Evolutionary conservation across 2,888 invertebrate species (phyloP).

Genomic region (Dryadula phaetusa): DNA sequence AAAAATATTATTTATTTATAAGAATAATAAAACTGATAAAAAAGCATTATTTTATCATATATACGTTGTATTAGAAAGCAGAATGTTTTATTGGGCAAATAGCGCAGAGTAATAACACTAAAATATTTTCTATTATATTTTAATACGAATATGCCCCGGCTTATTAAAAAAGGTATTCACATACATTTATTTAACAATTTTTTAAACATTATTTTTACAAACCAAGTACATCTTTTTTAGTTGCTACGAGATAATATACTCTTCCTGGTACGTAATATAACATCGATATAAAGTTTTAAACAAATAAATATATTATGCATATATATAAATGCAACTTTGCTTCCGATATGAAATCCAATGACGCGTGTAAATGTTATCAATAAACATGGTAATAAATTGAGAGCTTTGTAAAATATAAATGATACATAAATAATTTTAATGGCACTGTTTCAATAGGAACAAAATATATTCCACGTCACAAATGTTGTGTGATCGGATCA

Average conservation of each 20-base stretch:
- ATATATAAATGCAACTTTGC: neutral
- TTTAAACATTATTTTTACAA: no score
- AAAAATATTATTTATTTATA: constrained; percentile 5
- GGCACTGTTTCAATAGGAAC: constrained; percentile 40
- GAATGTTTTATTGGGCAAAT: neutral
- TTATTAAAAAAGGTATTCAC: no score
- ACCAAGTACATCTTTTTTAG: no score
- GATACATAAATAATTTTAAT: constrained; percentile 35
- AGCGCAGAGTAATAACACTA: neutral
- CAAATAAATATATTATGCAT: neutral
- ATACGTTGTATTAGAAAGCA: neutral
- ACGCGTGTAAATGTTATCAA: constrained; percentile 30
- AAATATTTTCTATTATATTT: no score
- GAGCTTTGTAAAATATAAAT: constrained; percentile 27
- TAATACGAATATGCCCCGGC: no score
- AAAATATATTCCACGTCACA: constrained; percentile 11
- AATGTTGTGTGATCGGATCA: neutral
- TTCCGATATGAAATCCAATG: constrained; percentile 9
- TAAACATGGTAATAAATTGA: constrained; percentile 34
- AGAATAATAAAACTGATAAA: neutral
- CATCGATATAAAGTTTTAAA: neutral
- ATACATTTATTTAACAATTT: no score
- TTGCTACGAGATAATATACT: neutral
- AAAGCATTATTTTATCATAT: neutral
- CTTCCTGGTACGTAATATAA: neutral